Conservation (phyloP, 2,113 vertebrate genomes). For the Mus spicilegus region DNA sequence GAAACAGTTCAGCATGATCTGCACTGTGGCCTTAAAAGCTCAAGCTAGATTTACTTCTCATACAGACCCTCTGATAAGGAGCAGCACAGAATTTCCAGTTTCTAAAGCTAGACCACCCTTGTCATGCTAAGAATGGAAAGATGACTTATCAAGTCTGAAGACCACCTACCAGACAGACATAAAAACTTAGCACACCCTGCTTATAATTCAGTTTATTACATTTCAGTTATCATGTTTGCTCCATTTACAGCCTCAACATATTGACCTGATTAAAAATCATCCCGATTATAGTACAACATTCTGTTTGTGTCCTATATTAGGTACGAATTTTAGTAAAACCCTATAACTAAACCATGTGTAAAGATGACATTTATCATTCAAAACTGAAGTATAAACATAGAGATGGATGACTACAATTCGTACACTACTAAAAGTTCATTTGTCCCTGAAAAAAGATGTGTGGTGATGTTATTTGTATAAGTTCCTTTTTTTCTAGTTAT, state of each 20-base stretch:
- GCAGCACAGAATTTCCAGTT: background rate
- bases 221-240: background rate
- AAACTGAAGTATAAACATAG: constrained; percentile 22
- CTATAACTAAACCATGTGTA: constrained; percentile 11
- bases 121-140: background rate
- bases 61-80: background rate
- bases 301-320: background rate
- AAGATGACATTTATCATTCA: background rate
- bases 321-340: constrained; percentile 36
- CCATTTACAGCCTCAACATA: background rate
- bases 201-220: background rate
- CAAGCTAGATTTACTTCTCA: background rate
- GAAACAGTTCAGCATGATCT: background rate
- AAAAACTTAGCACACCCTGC: background rate
- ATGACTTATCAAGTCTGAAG: background rate
- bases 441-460: constrained; percentile 10
- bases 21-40: background rate
- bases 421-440: constrained; percentile 10
- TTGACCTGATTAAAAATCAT: background rate
- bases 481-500: background rate
- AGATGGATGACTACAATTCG: constrained; percentile 23
- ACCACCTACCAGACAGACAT: background rate
- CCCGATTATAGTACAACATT: background rate
- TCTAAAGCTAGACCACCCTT: background rate
- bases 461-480: background rate